Base-by-base conservation (phyloP, 2,797 vertebrate genomes). In the Acanthornis magna region DNA sequence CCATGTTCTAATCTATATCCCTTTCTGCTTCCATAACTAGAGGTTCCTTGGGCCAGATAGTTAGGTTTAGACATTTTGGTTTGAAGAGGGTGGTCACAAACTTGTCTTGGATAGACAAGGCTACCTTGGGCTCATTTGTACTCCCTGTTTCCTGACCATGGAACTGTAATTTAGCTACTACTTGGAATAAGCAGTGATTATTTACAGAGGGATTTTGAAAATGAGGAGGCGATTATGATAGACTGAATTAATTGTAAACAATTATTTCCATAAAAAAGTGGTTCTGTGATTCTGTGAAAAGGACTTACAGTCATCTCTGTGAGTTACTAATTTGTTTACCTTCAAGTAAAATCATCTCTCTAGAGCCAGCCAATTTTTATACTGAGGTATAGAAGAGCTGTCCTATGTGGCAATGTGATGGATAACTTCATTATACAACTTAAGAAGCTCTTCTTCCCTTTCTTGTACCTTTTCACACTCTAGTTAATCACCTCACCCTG, bases 341-440 rank as follows among this genome's bases (percentile, higher is more conserved):
- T 81, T 74, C 36, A 85, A 93, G 75, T 76, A 93, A 96, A 93
- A 88, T 91, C 66, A 93, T 95, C 85, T 91, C 93, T 85, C 36
- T 53, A 81, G 54, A 86, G 60, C 60, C 71, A 84, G 81, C 25
- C 16, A 76, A 32, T 78, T 78, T 94, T 95, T 95, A 91, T 45
- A 82, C 65, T 67, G 80, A 75, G 15, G 48, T 60, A 72, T 63
- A 76, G 78, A 50, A 62, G 76, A 88, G 68, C 93, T 85, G 82
- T 72, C 67, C 61, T 63, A 4, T 16, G n/a, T 87, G 92, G 90
- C 88, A 96, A 68, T 0, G 38, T 91, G 86, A 93, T 96, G 93
- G 93, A 97, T 97, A 96, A 97, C 95, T 96, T 97, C 95, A 97
- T 97, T 97, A 97, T 26, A 89, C 23, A 79, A 75, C 76, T 94